Evolutionary conservation across 2,888 invertebrate genomes (phyloP).

Genomic region (Folsomia manolachei): DNA sequence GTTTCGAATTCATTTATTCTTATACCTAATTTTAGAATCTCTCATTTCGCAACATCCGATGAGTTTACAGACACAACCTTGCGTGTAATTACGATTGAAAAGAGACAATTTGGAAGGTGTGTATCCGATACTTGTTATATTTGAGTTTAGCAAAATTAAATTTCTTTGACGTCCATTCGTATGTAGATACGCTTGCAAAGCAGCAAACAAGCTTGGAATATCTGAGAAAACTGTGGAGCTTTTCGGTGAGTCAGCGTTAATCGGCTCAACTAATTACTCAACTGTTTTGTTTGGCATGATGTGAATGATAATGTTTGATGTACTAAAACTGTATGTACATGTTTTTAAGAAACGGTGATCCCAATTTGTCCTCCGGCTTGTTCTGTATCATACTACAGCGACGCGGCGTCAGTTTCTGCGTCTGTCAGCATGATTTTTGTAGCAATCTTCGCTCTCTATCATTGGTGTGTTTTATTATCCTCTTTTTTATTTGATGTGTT

Average conservation of each 20-base stretch:
- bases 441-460: conserved; percentile 38
- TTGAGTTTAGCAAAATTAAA: conserved; percentile 37
- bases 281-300: not conserved
- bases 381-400: conserved; percentile 64
- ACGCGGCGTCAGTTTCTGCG: conserved; percentile 54
- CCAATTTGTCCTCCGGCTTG: conserved; percentile 93
- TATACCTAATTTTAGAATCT: conserved; percentile 66
- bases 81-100: conserved; percentile 84
- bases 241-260: conserved; percentile 64
- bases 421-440: conserved; percentile 45
- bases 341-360: conserved; percentile 74
- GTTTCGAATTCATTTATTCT: conserved; percentile 11
- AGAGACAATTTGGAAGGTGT: conserved; percentile 73
- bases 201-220: conserved; percentile 80
- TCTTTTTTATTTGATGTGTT: conserved; percentile 2
- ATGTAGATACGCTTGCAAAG: conserved; percentile 72
- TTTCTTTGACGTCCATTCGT: not conserved
- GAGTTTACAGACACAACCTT: conserved; percentile 88
- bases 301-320: not conserved
- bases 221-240: conserved; percentile 77
- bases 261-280: not conserved
- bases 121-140: too few species aligned
- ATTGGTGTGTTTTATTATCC: conserved; percentile 38
- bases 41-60: conserved; percentile 86
- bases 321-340: not conserved